Conservation (phyloP, 2,797 vertebrate genomes). For the Falco cherrug region DNA sequence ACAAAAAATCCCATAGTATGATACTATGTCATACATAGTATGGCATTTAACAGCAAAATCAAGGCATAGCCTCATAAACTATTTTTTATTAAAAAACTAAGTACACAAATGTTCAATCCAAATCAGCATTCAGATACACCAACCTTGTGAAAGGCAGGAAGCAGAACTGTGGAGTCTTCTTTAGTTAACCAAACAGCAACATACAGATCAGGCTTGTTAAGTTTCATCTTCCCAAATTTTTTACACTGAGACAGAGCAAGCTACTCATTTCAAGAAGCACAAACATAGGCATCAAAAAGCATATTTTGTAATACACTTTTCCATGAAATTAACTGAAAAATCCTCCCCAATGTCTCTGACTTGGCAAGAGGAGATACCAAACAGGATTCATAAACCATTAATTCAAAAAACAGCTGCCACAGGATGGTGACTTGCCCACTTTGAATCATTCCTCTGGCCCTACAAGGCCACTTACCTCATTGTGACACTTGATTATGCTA, state of each 20-base stretch:
- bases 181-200: not conserved
- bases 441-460: not conserved
- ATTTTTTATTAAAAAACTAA: not conserved
- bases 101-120: not conserved
- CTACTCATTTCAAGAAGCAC: not conserved
- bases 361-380: not conserved
- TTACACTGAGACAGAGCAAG: not conserved
- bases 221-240: not conserved
- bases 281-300: not conserved
- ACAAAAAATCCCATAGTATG: not conserved
- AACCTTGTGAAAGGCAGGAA: not conserved
- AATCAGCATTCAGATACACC: not conserved
- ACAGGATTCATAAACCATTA: not conserved
- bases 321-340: not conserved
- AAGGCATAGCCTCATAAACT: not conserved
- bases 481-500: not conserved
- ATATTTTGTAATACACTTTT: not conserved
- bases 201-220: not conserved
- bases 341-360: not conserved
- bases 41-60: not conserved
- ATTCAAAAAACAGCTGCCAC: not conserved
- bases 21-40: not conserved
- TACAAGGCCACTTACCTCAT: not conserved
- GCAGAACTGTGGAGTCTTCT: not conserved
- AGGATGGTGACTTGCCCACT: not conserved